Base-by-base conservation (phyloP, 35 echinoderm and acorn worm genomes). In the Lytechinus variegatus region DNA sequence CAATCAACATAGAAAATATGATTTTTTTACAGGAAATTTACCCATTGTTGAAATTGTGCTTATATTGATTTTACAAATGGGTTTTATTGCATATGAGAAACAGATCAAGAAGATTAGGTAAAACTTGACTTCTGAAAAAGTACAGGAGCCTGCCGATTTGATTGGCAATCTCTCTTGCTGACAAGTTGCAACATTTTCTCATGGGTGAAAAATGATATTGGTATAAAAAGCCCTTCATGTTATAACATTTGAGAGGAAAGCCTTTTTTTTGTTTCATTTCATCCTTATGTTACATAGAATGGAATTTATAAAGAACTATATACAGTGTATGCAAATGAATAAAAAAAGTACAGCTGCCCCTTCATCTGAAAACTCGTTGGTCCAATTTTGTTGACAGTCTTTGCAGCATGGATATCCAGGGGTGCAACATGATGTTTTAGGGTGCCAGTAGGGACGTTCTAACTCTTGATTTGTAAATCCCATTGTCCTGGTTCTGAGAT, bases 131-230 rank as follows among this genome's bases (percentile, higher is more conserved):
- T 79, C 14, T 79, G 4, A 19, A 79, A 79, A 79, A 79, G 66
- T 79, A 24, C 66, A 79, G 14, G 66, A 21, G 66, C 66, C 66
- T 79, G n/a, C 66, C 3, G 0, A 79, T 79, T 79, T 79, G 66
- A 79, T 79, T 79, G 66, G 66, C 66, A 79, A 24, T 79, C 66
- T 79, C 66, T 24, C 66, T 79, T 79, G 66, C 66, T 79, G 66
- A 79, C 4, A 24, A 79, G 66, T 79, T 24, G n/a, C 66, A 79
- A 16, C 14, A 79, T 79, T 7, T 16, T 19, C 66, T 6, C 66
- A 24, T 16, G 66, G 66, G 66, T 79, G 66, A 24, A 79, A 79
- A 19, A 16, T 79, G 66, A 79, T 79, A 24, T 24, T 16, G 14
- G 66, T 24, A n/a, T 44, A 44, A 44, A 44, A 44, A 44, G 33